These are phyloP conservation scores for Drosophila fungiperda DNA, from an alignment of 2,888 invertebrate species.

Conservation along the genomic window DNA sequence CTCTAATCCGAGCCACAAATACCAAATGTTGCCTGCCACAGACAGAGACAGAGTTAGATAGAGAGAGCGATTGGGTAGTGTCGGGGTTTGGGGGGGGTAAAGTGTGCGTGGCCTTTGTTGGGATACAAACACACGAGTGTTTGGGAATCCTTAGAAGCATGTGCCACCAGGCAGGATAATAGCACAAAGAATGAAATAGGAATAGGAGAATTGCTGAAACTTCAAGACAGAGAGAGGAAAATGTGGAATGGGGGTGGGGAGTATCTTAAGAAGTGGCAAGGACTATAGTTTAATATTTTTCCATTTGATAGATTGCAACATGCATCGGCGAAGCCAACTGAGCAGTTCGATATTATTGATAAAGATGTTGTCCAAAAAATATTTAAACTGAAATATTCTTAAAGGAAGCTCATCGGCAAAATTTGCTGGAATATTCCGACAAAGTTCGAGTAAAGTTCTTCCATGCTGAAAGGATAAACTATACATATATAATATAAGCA, in stretches of 20 bases:
- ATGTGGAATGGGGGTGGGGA: not conserved
- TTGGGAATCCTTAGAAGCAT: constrained; percentile 69
- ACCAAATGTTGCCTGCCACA: constrained; percentile 24
- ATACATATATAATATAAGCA: not conserved
- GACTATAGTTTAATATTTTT: constrained; percentile 11
- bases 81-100: not conserved
- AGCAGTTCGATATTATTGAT: not conserved
- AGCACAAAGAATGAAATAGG: constrained; percentile 7
- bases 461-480: not conserved
- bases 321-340: not conserved
- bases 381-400: not conserved
- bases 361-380: not conserved
- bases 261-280: constrained; percentile 5
- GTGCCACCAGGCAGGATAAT: constrained; percentile 37
- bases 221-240: not conserved
- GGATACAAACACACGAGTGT: constrained; percentile 25
- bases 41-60: not conserved
- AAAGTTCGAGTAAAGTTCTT: not conserved
- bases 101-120: constrained; percentile 58
- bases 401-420: not conserved
- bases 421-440: not conserved
- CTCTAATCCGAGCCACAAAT: constrained; percentile 78
- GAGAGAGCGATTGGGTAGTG: not conserved
- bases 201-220: not conserved
- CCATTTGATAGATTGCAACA: not conserved